A percentile compares a stretch with the other conserved stretches of the same genome.
Conservation (phyloP, 2,797 vertebrate species). For the Sebastes dallii region DNA sequence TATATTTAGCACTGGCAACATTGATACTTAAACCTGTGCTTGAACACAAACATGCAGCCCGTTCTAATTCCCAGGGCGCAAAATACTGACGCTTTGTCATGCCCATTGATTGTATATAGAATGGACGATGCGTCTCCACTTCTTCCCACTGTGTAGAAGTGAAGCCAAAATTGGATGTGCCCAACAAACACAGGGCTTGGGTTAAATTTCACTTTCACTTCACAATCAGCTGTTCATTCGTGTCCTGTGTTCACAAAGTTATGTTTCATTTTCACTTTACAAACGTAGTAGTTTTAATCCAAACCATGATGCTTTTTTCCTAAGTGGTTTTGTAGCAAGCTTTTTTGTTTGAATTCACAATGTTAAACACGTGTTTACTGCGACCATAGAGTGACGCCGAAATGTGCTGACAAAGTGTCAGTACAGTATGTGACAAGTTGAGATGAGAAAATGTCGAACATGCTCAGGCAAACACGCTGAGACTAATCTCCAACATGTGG, state of each 20-base stretch:
- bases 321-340: background rate
- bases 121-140: too few species aligned
- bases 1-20: background rate
- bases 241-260: background rate
- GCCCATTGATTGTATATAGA: too few species aligned
- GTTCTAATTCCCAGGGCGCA: background rate
- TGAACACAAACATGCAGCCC: background rate
- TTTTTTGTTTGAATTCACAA: background rate
- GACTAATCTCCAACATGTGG: slow-evolving; percentile 38
- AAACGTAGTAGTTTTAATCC: background rate
- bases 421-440: background rate
- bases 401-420: background rate
- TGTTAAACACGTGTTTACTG: background rate
- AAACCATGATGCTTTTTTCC: background rate
- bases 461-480: slow-evolving; percentile 19
- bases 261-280: background rate
- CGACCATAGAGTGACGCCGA: fast-evolving
- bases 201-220: background rate
- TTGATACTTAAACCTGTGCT: slow-evolving; percentile 2
- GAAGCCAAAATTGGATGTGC: too few species aligned
- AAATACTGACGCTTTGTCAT: background rate
- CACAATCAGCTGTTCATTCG: background rate
- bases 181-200: background rate
- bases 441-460: background rate
- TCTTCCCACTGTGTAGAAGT: too few species aligned